These are phyloP conservation scores for Drosophila tripunctata DNA, from an alignment of 2,888 invertebrate genomes.

Conservation along the genomic window DNA sequence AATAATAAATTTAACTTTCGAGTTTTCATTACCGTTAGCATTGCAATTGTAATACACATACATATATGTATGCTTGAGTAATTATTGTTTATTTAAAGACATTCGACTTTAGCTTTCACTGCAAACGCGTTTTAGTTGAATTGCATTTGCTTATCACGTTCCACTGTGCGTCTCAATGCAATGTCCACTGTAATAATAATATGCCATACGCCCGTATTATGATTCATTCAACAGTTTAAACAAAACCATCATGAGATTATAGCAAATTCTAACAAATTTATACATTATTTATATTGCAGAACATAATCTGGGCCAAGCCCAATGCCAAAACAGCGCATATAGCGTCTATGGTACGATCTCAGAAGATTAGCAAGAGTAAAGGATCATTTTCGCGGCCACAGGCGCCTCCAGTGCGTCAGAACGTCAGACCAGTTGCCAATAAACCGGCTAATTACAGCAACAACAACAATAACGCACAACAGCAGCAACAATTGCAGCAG, in stretches of 20 bases:
- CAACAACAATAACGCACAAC: neutral
- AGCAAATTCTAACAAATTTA: neutral
- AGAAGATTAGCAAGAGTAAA: slow-evolving; percentile 63
- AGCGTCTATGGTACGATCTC: slow-evolving; percentile 77
- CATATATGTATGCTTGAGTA: slow-evolving; percentile 21
- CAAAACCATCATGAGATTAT: too few relatives aligned
- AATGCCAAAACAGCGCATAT: slow-evolving; percentile 81
- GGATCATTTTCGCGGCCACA: neutral
- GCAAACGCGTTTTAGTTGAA: slow-evolving; percentile 1
- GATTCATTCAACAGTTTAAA: slow-evolving; percentile 1
- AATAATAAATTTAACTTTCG: neutral
- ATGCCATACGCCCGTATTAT: slow-evolving; percentile 1
- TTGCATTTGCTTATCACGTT: slow-evolving; percentile 43
- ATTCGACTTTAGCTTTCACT: slow-evolving; percentile 37
- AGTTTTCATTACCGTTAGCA: neutral
- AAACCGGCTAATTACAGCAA: neutral
- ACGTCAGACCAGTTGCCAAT: neutral
- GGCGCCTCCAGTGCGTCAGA: neutral
- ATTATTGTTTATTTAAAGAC: slow-evolving; percentile 38
- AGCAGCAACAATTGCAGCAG: neutral
- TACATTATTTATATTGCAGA: slow-evolving; percentile 52
- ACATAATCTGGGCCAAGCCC: slow-evolving; percentile 72
- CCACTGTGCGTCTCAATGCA: slow-evolving; percentile 10
- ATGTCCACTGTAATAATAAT: slow-evolving; percentile 3
- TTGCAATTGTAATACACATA: slow-evolving; percentile 16